phyloP scores from a whole-genome alignment of 2,797 vertebrate species.

The Pseudochirops cupreus region DNA sequence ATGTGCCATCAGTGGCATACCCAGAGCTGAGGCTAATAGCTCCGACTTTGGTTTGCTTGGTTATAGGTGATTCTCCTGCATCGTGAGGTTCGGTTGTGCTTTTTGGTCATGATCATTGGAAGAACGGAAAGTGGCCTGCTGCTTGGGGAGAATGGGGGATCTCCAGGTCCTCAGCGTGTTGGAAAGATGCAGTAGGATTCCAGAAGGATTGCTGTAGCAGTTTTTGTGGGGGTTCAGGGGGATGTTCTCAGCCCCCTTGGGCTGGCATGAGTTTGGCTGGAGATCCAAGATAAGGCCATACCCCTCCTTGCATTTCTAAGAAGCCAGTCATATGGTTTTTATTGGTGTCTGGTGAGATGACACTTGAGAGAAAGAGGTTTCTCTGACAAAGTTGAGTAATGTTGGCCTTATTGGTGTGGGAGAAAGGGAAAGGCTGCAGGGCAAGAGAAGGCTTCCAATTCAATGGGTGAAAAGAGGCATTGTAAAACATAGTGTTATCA shows the following conservation, averaged over 20 bases:
- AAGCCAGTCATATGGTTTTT: not conserved
- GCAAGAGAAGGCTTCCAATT: not conserved
- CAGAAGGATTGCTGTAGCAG: not conserved
- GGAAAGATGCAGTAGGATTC: not conserved
- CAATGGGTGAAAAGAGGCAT: not conserved
- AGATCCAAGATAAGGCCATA: rapidly evolving
- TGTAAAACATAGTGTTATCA: not conserved
- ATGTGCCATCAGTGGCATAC: rapidly evolving
- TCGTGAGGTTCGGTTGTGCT: not conserved
- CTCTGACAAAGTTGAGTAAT: not conserved
- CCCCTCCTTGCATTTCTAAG: not conserved
- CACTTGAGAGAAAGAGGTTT: not conserved
- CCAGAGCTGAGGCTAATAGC: no score
- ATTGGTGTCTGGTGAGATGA: not conserved
- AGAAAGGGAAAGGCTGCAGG: not conserved
- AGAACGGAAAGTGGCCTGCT: not conserved
- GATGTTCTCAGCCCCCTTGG: not conserved
- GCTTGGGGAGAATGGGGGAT: not conserved
- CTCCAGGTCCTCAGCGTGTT: not conserved
- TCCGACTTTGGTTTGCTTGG: rapidly evolving
- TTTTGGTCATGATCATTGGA: not conserved
- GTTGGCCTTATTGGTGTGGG: not conserved
- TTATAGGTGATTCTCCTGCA: not conserved
- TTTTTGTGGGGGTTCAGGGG: no score
- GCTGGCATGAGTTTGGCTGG: not conserved